These are phyloP conservation scores for Zaprionus nigranus DNA, from an alignment of 1,140 invertebrate species.

Conservation along the genomic window DNA sequence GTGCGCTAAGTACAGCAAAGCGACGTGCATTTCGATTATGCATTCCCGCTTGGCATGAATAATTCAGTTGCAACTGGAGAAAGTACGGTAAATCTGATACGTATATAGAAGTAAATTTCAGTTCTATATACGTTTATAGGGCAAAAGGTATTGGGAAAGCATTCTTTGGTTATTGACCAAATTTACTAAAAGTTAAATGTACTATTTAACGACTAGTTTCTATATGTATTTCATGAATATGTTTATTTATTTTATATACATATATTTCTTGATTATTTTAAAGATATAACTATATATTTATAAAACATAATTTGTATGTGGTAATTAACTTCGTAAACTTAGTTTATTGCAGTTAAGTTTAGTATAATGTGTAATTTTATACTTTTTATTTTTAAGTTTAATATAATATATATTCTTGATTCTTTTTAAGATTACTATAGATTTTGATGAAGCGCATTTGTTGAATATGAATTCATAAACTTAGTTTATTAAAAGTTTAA, in stretches of 20 bases:
- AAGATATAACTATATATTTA: background rate
- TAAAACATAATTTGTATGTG: no score
- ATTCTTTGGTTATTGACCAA: background rate
- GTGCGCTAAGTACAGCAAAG: background rate
- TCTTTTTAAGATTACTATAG: no score
- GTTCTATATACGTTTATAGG: background rate
- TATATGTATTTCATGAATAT: no score
- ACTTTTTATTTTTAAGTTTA: no score
- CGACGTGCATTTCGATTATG: background rate
- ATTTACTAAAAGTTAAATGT: background rate
- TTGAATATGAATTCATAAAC: no score
- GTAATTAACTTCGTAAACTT: no score
- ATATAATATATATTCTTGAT: no score
- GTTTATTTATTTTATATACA: background rate
- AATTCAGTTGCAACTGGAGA: background rate
- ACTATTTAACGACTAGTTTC: no score
- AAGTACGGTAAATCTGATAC: background rate
- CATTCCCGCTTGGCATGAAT: background rate
- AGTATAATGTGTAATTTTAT: no score
- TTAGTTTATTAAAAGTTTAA: no score
- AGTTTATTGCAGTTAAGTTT: no score
- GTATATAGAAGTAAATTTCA: background rate
- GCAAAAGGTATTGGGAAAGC: background rate
- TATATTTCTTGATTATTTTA: background rate
- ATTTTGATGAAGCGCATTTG: no score